Percentiles rank a stretch among this genome's conserved stretches.
Evolutionary conservation across 2,113 vertebrate genomes (phyloP).

Genomic region (Hippocampus barbouri): DNA sequence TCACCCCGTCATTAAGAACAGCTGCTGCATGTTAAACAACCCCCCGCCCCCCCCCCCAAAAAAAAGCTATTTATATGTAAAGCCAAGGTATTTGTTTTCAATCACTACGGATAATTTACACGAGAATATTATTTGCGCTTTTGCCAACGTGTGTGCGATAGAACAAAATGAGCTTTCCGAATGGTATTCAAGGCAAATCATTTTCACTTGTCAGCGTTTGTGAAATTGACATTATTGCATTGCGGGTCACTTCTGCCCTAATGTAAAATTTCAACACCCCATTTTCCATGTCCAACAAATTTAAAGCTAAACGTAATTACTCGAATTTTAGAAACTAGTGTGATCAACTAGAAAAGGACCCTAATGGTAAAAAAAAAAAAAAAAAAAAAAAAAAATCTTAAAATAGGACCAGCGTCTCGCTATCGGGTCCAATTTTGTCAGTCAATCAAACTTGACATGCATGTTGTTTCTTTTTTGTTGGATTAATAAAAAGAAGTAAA

Average conservation of each 20-base stretch:
- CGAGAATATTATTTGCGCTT: neutral
- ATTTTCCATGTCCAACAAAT: neutral
- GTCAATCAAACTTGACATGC: neutral
- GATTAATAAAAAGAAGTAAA: too few relatives aligned
- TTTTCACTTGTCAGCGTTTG: neutral
- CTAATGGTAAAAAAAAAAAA: neutral
- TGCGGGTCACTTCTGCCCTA: neutral
- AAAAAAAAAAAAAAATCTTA: neutral
- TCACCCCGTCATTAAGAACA: neutral
- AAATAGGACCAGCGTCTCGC: neutral
- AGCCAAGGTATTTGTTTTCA: conserved; percentile 1
- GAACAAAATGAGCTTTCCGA: neutral
- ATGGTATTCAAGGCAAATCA: neutral
- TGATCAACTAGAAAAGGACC: neutral
- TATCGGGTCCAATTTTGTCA: neutral
- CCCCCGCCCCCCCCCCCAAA: too few relatives aligned
- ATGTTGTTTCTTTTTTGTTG: neutral
- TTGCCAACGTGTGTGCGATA: conserved; percentile 8
- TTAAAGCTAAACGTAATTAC: neutral
- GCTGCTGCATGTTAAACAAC: neutral
- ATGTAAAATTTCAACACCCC: neutral
- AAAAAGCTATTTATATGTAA: conserved; percentile 4
- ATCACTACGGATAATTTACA: neutral
- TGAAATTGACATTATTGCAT: neutral
- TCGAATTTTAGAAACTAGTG: neutral